Conservation (phyloP, 1,140 invertebrate genomes). For the Heliconius hewitsoni region DNA sequence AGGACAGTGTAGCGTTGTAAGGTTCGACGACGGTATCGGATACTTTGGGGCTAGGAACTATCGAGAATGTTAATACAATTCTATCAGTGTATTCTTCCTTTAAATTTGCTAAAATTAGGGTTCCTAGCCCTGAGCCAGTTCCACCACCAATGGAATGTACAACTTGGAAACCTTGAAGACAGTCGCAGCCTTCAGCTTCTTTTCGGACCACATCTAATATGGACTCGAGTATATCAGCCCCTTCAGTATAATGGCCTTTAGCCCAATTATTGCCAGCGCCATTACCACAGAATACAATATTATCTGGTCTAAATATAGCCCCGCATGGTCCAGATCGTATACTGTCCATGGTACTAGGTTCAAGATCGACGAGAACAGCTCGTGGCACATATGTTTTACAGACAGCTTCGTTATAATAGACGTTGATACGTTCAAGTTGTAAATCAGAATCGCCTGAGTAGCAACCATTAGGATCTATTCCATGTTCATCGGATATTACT, state of each 20-base stretch:
- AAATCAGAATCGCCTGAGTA: constrained; percentile 92
- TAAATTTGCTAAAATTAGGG: constrained; percentile 85
- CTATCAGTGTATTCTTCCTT: constrained; percentile 89
- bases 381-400: constrained; percentile 93
- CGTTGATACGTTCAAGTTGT: constrained; percentile 92
- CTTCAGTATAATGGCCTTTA: constrained; percentile 96
- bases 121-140: constrained; percentile 92
- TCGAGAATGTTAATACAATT: constrained; percentile 92
- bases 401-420: constrained; percentile 93
- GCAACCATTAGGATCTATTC: constrained; percentile 89
- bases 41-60: constrained; percentile 90
- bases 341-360: constrained; percentile 91
- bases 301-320: constrained; percentile 93
- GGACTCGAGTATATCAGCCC: constrained; percentile 94
- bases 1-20: constrained; percentile 84
- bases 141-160: constrained; percentile 88
- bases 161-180: constrained; percentile 86
- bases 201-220: constrained; percentile 93
- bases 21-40: constrained; percentile 85
- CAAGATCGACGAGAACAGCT: constrained; percentile 81
- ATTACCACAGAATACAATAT: constrained; percentile 85
- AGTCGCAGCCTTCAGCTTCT: constrained; percentile 93
- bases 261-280: constrained; percentile 93
- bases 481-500: constrained; percentile 76
- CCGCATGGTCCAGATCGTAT: constrained; percentile 89